These are phyloP conservation scores for Pionites leucogaster DNA, from an alignment of 2,113 vertebrate species.

Conservation along the genomic window DNA sequence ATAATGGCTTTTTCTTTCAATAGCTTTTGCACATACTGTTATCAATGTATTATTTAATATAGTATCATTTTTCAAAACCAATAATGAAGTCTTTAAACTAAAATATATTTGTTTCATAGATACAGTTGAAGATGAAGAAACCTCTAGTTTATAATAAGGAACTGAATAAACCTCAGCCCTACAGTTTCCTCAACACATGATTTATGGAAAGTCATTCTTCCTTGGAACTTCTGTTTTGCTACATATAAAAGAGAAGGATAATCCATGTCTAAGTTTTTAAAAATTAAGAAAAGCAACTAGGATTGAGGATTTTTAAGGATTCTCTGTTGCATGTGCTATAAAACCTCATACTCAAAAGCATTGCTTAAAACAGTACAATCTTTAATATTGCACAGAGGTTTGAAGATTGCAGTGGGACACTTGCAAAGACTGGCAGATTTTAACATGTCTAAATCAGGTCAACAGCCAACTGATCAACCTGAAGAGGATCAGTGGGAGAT, in stretches of 20 bases:
- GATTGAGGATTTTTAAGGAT: background rate
- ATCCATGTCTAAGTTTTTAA: background rate
- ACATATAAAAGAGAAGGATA: background rate
- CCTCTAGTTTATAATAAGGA: background rate
- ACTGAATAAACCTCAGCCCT: background rate
- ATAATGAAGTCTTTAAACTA: background rate
- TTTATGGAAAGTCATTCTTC: background rate
- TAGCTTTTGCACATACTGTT: background rate
- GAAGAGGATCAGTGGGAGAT: slow-evolving; percentile 23
- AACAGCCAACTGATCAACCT: background rate
- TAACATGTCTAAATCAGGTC: background rate
- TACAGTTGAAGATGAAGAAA: background rate
- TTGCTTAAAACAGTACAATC: background rate
- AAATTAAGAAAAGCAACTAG: background rate
- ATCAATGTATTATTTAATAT: background rate
- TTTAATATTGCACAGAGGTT: background rate
- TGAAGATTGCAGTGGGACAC: background rate
- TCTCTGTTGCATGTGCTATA: background rate
- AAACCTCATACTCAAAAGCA: background rate
- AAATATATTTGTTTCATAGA: background rate
- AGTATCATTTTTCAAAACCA: background rate
- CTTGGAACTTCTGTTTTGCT: background rate
- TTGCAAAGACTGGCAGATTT: background rate
- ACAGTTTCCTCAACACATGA: background rate
- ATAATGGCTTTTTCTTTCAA: background rate